A percentile compares a stretch with the other conserved stretches of the same genome.
phyloP scores from a whole-genome alignment of 2,888 invertebrate genomes.

The Latheticus oryzae region DNA sequence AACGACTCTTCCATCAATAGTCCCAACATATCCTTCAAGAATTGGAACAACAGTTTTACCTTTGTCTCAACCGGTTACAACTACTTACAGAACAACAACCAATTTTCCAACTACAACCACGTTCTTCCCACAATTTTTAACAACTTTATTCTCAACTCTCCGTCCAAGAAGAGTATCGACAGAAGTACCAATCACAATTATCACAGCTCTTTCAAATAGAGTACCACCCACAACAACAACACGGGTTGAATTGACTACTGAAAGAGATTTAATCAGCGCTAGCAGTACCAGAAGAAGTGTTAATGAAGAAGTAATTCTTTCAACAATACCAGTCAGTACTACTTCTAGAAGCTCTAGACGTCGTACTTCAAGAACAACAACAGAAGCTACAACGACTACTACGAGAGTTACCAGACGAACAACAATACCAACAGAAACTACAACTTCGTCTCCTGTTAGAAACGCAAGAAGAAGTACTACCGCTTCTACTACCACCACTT shows the following conservation, averaged over 20 bases:
- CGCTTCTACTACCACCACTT: slow-evolving; percentile 41
- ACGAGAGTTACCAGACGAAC: slow-evolving; percentile 43
- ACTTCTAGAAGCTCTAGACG: slow-evolving; percentile 21
- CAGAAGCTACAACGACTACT: slow-evolving; percentile 1
- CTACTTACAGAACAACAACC: slow-evolving; percentile 63
- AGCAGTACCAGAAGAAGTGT: slow-evolving; percentile 24
- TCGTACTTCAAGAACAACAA: slow-evolving; percentile 16
- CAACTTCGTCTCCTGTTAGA: slow-evolving; percentile 8
- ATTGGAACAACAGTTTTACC: slow-evolving; percentile 27
- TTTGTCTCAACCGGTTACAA: slow-evolving; percentile 33
- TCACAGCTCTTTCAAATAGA: slow-evolving; percentile 40
- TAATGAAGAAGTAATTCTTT: slow-evolving; percentile 2
- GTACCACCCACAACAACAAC: slow-evolving; percentile 40
- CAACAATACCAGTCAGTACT: slow-evolving; percentile 17
- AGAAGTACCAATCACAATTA: slow-evolving; percentile 11
- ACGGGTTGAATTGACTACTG: slow-evolving; percentile 12
- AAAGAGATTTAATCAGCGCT: slow-evolving; percentile 13
- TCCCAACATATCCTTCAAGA: slow-evolving; percentile 8
- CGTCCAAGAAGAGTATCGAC: slow-evolving; percentile 42
- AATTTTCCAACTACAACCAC: slow-evolving; percentile 50
- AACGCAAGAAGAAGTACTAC: slow-evolving; percentile 15
- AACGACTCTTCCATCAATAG: slow-evolving; percentile 23
- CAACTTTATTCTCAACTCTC: slow-evolving; percentile 45
- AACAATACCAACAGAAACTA: slow-evolving; percentile 44
- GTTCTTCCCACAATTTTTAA: slow-evolving; percentile 52